Conservation (phyloP, 2,797 vertebrate genomes). For the Glossophaga mutica region DNA sequence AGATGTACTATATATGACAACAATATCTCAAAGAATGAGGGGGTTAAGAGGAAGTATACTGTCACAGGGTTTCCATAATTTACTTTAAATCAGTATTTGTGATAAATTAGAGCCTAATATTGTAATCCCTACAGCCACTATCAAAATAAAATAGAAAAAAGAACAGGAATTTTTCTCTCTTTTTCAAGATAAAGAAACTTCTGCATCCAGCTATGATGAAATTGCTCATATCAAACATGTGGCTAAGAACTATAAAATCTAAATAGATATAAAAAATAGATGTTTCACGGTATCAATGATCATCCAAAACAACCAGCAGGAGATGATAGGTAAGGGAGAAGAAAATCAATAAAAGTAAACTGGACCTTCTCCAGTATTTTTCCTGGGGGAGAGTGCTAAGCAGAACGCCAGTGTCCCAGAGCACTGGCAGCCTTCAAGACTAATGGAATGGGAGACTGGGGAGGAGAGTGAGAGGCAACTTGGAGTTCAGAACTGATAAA, state of each 20-base stretch:
- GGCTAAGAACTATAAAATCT: constrained; percentile 24
- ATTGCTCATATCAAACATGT: neutral
- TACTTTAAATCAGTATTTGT: neutral
- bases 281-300: neutral
- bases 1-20: neutral
- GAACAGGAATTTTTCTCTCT: neutral
- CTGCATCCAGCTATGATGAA: neutral
- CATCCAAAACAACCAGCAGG: neutral
- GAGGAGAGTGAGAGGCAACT: neutral
- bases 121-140: neutral
- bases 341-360: neutral
- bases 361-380: neutral
- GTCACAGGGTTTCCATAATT: neutral
- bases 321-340: neutral
- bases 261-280: neutral
- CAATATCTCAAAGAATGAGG: neutral
- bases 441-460: neutral
- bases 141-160: neutral
- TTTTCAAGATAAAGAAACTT: neutral
- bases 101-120: neutral
- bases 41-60: neutral
- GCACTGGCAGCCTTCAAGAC: neutral
- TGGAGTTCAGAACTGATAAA: neutral
- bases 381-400: neutral
- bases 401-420: neutral